phyloP scores from a whole-genome alignment of 2,888 invertebrate species.

The Lochmaea crataegi region DNA sequence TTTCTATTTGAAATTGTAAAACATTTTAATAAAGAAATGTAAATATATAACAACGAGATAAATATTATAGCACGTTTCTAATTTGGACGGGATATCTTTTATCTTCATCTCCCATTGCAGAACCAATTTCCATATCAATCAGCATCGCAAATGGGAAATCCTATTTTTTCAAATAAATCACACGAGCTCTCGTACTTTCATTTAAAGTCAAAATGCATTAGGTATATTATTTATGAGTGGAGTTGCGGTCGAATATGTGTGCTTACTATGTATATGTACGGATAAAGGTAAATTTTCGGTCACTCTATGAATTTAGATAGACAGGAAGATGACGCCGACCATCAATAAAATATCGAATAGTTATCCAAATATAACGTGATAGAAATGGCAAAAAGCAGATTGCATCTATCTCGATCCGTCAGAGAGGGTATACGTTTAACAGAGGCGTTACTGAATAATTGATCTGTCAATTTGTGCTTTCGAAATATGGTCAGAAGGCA shows the following conservation, averaged over 20 bases:
- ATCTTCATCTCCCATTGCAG: background rate
- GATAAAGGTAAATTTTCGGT: slow-evolving; percentile 54
- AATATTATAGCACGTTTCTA: background rate
- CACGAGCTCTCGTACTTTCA: slow-evolving; percentile 37
- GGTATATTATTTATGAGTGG: slow-evolving; percentile 42
- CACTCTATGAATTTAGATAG: slow-evolving; percentile 53
- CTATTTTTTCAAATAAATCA: slow-evolving; percentile 45
- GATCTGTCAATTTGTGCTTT: slow-evolving; percentile 26
- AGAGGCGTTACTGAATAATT: slow-evolving; percentile 32
- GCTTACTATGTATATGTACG: slow-evolving; percentile 5
- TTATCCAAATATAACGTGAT: slow-evolving; percentile 60
- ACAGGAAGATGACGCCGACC: slow-evolving; percentile 52
- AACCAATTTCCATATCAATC: slow-evolving; percentile 20
- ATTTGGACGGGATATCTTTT: background rate
- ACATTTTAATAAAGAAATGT: background rate
- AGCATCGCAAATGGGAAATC: slow-evolving; percentile 30
- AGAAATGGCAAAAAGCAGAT: slow-evolving; percentile 62
- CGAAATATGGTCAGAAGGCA: slow-evolving; percentile 2
- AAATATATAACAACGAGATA: background rate
- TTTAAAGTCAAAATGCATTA: slow-evolving; percentile 42
- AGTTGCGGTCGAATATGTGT: slow-evolving; percentile 10
- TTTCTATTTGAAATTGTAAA: too few relatives aligned
- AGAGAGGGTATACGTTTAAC: slow-evolving; percentile 10
- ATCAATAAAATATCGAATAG: slow-evolving; percentile 59
- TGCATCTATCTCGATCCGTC: slow-evolving; percentile 49